Evolutionary conservation across 2,888 invertebrate genomes (phyloP), one percentile per base, ranked within the genome.

Genomic region (Diploptera punctata): DNA sequence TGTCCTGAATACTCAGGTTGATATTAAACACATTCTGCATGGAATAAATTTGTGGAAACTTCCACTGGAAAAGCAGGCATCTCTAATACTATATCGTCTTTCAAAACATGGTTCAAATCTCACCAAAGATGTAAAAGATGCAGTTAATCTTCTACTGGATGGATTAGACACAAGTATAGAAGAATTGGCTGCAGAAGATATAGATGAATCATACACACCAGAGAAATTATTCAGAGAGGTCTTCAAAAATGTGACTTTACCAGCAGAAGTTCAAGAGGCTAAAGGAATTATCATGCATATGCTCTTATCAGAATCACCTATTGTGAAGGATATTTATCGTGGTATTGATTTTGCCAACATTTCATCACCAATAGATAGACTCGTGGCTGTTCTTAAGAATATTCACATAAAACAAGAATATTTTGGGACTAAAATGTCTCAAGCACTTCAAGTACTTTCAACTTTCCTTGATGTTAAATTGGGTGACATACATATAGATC

Each of bases 31-130:
- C 10, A 18, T 71, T 7, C 44, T 71, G 2, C 26, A 57, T 7
- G 71, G 71, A 19, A 2, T 71, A 13, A 43, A 67, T 31, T 43
- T 71, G 16, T 71, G 71, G 71, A 71, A 71, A 47, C 21, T 71
- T 10, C 24, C 62, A n/a, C 31, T 24, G 47, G 71, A 67, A 19
- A 67, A 67, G 18, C 71, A 71, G 26, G 71, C 61, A 18, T 47
- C 52, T 13, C 57, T 71, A 2, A 68, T 71, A 3, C 31, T 71
- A 24, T 71, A 71, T 24, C 43, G 67, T 1, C 54, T 71, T 4
- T 18, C 24, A 13, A 65, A 65, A 24, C 10, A 67, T 10, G 44
- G 29, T 19, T 16, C 19, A n/a, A 18, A 67, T 7, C 33, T 70
- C 13, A 52, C 21, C 10, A 21, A 43, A 9, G 57, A 31, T 2